These are phyloP conservation scores for Synanceia verrucosa DNA, from an alignment of 2,797 vertebrate genomes.

Conservation along the genomic window DNA sequence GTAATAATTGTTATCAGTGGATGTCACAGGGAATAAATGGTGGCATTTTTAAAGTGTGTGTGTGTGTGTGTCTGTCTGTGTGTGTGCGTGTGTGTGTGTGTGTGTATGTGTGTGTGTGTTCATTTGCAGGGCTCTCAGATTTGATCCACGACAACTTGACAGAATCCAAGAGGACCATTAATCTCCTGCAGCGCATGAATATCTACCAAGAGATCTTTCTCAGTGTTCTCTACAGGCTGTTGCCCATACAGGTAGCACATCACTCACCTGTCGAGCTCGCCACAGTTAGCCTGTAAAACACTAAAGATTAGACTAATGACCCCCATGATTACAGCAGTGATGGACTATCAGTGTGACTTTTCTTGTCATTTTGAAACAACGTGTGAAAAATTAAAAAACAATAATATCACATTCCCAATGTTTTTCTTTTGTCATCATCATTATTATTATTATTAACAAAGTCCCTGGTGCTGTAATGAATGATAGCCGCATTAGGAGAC, in stretches of 20 bases:
- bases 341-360: not conserved
- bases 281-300: slow-evolving; percentile 2
- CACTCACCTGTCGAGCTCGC: slow-evolving; percentile 16
- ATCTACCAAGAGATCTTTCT: slow-evolving; percentile 98
- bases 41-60: slow-evolving; percentile 30
- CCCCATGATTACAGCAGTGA: not conserved
- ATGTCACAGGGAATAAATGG: not conserved
- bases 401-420: not conserved
- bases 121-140: slow-evolving; percentile 86
- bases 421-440: not conserved
- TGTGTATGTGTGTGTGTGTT: slow-evolving; percentile 40
- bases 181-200: slow-evolving; percentile 98
- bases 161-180: slow-evolving; percentile 96
- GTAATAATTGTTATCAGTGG: slow-evolving; percentile 16
- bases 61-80: slow-evolving; percentile 17
- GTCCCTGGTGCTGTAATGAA: not conserved
- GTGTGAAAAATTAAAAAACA: not conserved
- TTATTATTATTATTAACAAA: not conserved
- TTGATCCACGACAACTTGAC: slow-evolving; percentile 97
- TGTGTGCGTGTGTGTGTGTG: slow-evolving; percentile 35
- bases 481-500: not conserved
- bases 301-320: slow-evolving; percentile 17
- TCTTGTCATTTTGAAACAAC: slow-evolving; percentile 2
- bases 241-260: slow-evolving; percentile 90
- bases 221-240: slow-evolving; percentile 89